Percentiles rank a stretch among this genome's conserved stretches.
phyloP scores from a whole-genome alignment of 2,888 invertebrate species.

The Lacanobia oleracea region DNA sequence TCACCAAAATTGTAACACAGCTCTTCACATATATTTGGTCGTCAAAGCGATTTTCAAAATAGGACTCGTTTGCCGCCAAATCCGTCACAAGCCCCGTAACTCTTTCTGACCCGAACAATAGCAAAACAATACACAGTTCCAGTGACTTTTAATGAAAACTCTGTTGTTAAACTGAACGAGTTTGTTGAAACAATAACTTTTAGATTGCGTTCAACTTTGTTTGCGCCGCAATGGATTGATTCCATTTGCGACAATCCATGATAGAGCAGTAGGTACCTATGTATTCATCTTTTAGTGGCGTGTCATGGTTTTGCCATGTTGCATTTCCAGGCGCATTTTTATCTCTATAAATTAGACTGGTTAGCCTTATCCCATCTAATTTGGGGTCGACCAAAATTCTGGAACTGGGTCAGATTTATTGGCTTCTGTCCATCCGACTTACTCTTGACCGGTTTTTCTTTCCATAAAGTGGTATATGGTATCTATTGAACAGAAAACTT shows the following conservation, averaged over 20 bases:
- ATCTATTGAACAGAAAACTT: too few species aligned
- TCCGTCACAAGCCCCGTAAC: neutral
- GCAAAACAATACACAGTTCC: conserved; percentile 42
- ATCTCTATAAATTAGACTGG: too few species aligned
- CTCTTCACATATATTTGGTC: neutral
- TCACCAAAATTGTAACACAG: too few species aligned
- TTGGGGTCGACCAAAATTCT: too few species aligned
- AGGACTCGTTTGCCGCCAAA: neutral
- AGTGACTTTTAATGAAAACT: conserved; percentile 58
- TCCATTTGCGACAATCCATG: conserved; percentile 15
- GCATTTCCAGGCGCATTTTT: too few species aligned
- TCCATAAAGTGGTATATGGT: too few species aligned
- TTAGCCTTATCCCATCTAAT: too few species aligned
- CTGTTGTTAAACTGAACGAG: conserved; percentile 45
- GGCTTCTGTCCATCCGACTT: too few species aligned
- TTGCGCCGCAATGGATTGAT: conserved; percentile 26
- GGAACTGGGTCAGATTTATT: too few species aligned
- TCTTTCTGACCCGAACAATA: conserved; percentile 24
- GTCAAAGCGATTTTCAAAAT: neutral
- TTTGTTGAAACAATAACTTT: conserved; percentile 50
- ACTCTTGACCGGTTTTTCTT: neutral
- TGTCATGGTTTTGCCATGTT: neutral
- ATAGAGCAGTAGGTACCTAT: neutral
- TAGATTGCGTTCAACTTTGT: conserved; percentile 50
- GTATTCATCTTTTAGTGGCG: neutral